phyloP scores from a whole-genome alignment of 1,140 invertebrate species.

The Drosophila albomicans region DNA sequence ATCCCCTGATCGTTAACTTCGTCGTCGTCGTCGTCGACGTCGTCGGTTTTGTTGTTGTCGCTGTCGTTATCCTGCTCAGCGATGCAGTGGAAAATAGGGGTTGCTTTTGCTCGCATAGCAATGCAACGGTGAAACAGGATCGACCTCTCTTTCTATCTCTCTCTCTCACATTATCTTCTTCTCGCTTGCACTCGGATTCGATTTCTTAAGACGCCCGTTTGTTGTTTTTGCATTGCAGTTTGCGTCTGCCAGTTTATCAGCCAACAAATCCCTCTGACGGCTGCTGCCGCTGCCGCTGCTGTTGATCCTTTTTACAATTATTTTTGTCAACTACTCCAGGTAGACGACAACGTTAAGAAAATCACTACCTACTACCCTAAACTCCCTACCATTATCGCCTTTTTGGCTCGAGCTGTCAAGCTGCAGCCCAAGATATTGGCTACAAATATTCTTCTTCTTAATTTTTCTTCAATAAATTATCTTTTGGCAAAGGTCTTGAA shows the following conservation, averaged over 20 bases:
- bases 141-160: constrained; percentile 12
- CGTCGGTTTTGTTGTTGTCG: not conserved
- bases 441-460: constrained; percentile 1
- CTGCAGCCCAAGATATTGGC: constrained; percentile 36
- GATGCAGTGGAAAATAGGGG: constrained; percentile 66
- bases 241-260: constrained; percentile 64
- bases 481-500: constrained; percentile 27
- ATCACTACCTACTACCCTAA: constrained; percentile 60
- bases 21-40: not conserved
- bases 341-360: constrained; percentile 48
- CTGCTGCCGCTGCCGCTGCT: constrained; percentile 35
- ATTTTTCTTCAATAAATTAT: constrained; percentile 58
- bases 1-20: constrained; percentile 50
- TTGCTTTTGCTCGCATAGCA: constrained; percentile 43
- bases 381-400: constrained; percentile 24
- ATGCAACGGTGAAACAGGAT: constrained; percentile 58
- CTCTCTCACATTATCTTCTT: not conserved
- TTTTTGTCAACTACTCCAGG: constrained; percentile 78
- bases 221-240: constrained; percentile 76
- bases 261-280: constrained; percentile 58
- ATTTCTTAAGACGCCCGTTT: constrained; percentile 57
- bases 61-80: constrained; percentile 67
- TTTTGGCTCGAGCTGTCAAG: constrained; percentile 50
- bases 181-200: constrained; percentile 10
- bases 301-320: constrained; percentile 73